Evolutionary conservation across 2,797 vertebrate genomes (phyloP).

Genomic region (Antrozous pallidus): DNA sequence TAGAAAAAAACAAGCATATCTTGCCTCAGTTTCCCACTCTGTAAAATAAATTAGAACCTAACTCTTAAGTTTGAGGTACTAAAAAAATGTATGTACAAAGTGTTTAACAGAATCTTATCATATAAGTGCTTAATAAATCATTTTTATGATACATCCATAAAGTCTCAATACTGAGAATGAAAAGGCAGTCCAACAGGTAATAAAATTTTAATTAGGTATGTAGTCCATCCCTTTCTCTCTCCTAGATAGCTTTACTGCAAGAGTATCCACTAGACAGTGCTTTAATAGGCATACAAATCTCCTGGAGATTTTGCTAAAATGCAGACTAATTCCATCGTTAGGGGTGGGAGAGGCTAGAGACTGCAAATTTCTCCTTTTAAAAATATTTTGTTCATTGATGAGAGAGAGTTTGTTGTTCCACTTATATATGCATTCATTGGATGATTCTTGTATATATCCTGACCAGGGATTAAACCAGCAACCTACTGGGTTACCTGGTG

Average conservation of each 20-base stretch:
- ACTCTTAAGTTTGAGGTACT: background rate
- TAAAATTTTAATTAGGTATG: background rate
- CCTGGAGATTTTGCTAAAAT: background rate
- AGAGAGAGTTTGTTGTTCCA: background rate
- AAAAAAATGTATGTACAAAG: background rate
- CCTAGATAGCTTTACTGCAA: background rate
- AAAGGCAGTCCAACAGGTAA: background rate
- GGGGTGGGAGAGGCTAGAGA: background rate
- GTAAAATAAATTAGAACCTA: background rate
- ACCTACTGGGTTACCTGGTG: background rate
- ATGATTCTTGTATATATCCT: background rate
- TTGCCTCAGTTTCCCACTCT: background rate
- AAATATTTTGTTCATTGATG: background rate
- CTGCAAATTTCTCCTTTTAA: background rate
- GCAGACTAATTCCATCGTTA: background rate
- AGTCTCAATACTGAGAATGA: background rate
- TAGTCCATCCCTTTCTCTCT: background rate
- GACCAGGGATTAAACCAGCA: background rate
- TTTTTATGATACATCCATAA: background rate
- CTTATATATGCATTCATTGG: background rate
- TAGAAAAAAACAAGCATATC: background rate
- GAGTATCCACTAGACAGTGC: background rate
- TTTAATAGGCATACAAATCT: background rate
- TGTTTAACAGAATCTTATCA: background rate
- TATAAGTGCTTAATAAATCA: background rate